These are phyloP conservation scores for Morus bassanus DNA, from an alignment of 2,797 vertebrate genomes.

Conservation along the genomic window DNA sequence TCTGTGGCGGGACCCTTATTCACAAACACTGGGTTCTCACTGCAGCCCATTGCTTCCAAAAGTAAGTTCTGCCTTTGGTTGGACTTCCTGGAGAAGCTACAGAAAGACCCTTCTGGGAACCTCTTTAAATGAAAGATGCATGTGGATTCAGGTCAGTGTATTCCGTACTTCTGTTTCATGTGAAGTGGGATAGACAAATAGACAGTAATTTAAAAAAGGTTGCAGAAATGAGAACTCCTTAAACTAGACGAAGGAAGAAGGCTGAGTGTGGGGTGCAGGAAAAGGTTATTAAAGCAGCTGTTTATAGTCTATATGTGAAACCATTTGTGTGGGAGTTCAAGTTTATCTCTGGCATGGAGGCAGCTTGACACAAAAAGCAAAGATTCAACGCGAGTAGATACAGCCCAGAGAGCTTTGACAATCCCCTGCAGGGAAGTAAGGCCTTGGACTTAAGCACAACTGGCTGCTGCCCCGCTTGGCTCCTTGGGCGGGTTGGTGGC, in stretches of 20 bases:
- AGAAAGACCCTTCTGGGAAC: neutral
- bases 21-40: neutral
- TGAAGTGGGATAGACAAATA: neutral
- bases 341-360: neutral
- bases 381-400: neutral
- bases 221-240: neutral
- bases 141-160: neutral
- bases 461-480: rapidly evolving
- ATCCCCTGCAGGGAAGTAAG: neutral
- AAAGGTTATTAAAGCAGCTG: neutral
- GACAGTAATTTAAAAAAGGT: neutral
- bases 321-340: neutral
- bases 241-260: neutral
- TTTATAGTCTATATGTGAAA: neutral
- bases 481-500: neutral
- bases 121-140: neutral
- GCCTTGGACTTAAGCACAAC: neutral
- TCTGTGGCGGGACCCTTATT: neutral
- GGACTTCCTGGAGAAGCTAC: neutral
- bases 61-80: neutral
- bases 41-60: conserved; percentile 25
- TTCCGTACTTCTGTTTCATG: neutral
- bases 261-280: neutral
- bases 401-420: neutral
- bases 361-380: neutral